Evolutionary conservation across 1,140 invertebrate species (phyloP).

Genomic region (Anastatus disparis): DNA sequence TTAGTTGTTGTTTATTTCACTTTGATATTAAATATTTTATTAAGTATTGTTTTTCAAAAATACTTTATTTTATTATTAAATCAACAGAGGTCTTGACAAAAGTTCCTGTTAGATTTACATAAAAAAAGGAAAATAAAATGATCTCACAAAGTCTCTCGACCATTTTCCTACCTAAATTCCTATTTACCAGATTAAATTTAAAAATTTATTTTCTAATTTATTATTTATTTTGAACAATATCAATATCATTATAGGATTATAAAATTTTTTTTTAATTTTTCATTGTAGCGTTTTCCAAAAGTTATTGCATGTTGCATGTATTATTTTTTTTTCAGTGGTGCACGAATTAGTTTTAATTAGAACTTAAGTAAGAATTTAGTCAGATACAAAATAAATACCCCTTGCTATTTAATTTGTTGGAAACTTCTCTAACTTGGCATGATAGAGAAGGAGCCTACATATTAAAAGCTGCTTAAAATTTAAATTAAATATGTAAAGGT

Average conservation of each 20-base stretch:
- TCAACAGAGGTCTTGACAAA: neutral
- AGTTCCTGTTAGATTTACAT: neutral
- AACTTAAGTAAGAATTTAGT: too few species aligned
- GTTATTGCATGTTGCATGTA: slow-evolving; percentile 37
- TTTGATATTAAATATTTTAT: slow-evolving; percentile 13
- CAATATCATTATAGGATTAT: neutral
- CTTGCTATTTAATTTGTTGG: slow-evolving; percentile 42
- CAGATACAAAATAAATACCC: neutral
- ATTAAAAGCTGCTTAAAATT: slow-evolving; percentile 32
- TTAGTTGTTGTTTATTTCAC: slow-evolving; percentile 9
- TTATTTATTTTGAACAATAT: neutral
- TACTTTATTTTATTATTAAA: neutral
- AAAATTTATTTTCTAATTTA: neutral
- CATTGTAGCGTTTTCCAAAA: neutral
- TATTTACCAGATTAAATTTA: neutral
- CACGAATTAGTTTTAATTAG: too few species aligned
- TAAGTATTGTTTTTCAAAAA: neutral
- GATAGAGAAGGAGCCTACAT: slow-evolving; percentile 47
- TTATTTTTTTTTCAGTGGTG: slow-evolving; percentile 13
- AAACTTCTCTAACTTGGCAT: slow-evolving; percentile 53
- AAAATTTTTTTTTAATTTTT: neutral
- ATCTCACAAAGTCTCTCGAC: slow-evolving; percentile 11
- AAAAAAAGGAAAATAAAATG: slow-evolving; percentile 28
- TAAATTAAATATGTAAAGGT: neutral
- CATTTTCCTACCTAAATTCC: slow-evolving; percentile 12